Evolutionary conservation across 2,888 invertebrate species (phyloP).

Genomic region (Ganaspis brasiliensis): DNA sequence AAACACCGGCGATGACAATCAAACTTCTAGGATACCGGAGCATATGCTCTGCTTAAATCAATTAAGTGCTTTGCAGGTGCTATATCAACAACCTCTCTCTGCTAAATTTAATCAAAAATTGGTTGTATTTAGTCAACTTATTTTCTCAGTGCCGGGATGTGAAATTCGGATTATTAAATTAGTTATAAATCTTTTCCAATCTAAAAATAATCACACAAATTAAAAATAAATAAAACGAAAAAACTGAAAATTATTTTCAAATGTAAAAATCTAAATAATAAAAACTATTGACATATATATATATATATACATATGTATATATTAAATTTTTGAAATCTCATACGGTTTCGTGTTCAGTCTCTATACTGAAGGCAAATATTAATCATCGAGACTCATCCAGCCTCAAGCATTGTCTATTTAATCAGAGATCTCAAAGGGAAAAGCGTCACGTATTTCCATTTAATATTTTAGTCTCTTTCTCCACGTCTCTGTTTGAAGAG

Average conservation of each 20-base stretch:
- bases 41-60: too few relatives aligned
- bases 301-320: too few relatives aligned
- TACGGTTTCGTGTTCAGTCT: background rate
- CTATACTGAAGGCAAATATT: conserved; percentile 11
- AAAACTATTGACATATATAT: background rate
- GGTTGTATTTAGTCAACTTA: too few relatives aligned
- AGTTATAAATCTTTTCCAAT: too few relatives aligned
- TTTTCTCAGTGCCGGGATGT: too few relatives aligned
- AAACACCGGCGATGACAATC: too few relatives aligned
- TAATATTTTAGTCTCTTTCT: conserved; percentile 22
- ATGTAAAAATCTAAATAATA: background rate
- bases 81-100: too few relatives aligned
- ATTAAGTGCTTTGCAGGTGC: too few relatives aligned
- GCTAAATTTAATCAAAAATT: too few relatives aligned
- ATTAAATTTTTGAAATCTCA: conserved; percentile 6
- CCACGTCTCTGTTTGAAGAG: background rate
- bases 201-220: conserved; percentile 5
- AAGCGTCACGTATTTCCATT: conserved; percentile 33
- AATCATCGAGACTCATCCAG: conserved; percentile 30
- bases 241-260: background rate
- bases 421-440: conserved; percentile 14
- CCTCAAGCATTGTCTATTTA: conserved; percentile 3
- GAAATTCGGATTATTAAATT: too few relatives aligned
- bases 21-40: too few relatives aligned
- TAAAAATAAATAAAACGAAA: background rate